Evolutionary conservation across 2,888 invertebrate genomes (phyloP), one percentile per base, ranked within the genome.

Genomic region (Acronicta aceris): DNA sequence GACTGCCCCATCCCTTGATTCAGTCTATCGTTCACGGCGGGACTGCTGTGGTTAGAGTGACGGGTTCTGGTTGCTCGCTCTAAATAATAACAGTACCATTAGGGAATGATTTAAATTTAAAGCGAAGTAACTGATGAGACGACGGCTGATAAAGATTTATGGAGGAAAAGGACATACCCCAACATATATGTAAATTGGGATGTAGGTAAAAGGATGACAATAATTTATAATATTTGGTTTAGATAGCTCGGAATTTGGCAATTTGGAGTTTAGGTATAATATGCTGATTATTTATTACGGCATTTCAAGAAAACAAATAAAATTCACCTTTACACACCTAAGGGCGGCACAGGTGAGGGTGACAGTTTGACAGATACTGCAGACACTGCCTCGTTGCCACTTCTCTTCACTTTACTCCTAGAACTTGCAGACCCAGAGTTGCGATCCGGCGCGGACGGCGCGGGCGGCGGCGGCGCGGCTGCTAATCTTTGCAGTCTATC

Each of bases 281-380:
- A 8, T 13, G 5, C 13, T n/a, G n/a, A 8, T 16, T 10, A 12
- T n/a, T 5, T n/a, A 10, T 15, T 30, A 43, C 12, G 5, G 30
- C 4, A 45, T 45, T 48, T 54, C 61, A 61, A 65, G 25, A 67
- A 59, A 52, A 65, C 46, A 74, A 81, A 75, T 67, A 73, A 74
- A 87, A 90, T 90, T 91, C 90, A 91, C 91, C 91, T 91, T 91
- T 92, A 93, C 93, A 89, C 89, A 93, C 93, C 93, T 93, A 87
- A 77, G 74, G 85, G 78, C 66, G 83, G 71, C 67, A 74, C 68
- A 45, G 85, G 64, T 50, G 81, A 65, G 38, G 81, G 45, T 15
- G 76, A 66, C 49, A 68, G 68, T 56, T 84, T 86, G 41, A 74
- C 72, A 40, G 81, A 64, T 30, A 65, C 70, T 7, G 72, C 33